Evolutionary conservation across 2,888 invertebrate species (phyloP).

Genomic region (Alloscopus bannaensis): DNA sequence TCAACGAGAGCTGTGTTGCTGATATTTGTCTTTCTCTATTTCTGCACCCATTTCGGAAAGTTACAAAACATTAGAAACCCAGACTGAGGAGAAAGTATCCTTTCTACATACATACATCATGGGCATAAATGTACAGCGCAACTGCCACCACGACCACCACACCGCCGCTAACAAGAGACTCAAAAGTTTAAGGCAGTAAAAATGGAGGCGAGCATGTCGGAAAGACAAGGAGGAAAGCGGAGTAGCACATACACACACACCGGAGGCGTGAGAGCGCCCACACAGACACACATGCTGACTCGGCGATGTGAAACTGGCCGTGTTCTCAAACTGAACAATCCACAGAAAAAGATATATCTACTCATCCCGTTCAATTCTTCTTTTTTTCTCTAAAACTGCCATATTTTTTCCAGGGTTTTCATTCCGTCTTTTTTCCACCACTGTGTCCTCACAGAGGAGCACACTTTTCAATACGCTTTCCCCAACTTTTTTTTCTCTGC

Average conservation of each 20-base stretch:
- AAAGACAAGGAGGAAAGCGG: constrained; percentile 16
- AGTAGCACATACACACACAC: constrained; percentile 13
- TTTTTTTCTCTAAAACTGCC: too few relatives aligned
- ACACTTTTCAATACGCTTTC: constrained; percentile 8
- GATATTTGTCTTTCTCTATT: background rate
- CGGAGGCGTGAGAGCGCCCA: constrained; percentile 2
- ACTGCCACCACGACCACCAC: constrained; percentile 18
- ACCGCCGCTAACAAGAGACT: too few relatives aligned
- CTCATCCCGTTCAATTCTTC: constrained; percentile 23
- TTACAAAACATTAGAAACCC: too few relatives aligned
- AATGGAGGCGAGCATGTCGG: constrained; percentile 47
- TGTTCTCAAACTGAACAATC: background rate
- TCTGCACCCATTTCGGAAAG: too few relatives aligned
- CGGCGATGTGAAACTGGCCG: constrained; percentile 17
- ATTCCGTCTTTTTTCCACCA: too few relatives aligned
- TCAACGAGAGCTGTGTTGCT: too few relatives aligned
- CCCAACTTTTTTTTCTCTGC: background rate
- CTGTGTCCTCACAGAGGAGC: background rate
- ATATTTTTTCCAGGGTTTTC: too few relatives aligned
- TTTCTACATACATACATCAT: too few relatives aligned
- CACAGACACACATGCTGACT: constrained; percentile 4
- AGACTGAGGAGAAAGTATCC: too few relatives aligned
- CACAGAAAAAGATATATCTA: constrained; percentile 6
- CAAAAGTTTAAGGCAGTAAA: too few relatives aligned
- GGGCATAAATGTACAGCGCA: background rate